Base-by-base conservation (phyloP, 2,888 invertebrate species). In the Anoplius nigerrimus region DNA sequence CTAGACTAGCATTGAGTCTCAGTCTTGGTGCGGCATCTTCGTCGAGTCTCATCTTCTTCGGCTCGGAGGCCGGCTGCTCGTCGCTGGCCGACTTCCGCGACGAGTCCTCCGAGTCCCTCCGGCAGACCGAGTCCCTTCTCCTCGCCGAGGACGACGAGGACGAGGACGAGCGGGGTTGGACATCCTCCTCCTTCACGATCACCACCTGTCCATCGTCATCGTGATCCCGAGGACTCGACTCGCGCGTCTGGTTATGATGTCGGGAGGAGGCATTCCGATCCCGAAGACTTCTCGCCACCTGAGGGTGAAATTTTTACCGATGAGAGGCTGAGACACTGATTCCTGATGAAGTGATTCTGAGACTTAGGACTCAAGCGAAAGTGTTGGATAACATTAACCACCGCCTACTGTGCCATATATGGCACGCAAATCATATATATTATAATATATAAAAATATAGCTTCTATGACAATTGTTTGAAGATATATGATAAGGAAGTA, bases 1-100 rank as follows among this genome's bases (percentile, higher is more conserved):
- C 95, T 76, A 96, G 91, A 87, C 93, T 93, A 70, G 94, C 90
- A 89, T 95, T 95, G 78, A 95, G 91, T 76, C 95, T 92, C 82
- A 95, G 90, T 82, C 94, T 92, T 77, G 95, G 95, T 34, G 87
- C 82, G 68, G 86, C 86, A 8, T 88, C 87, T 53, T 89, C 88
- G 68, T 86, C 87, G 64, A 86, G 85, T 63, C 85, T 82, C 62
- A 83, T 80, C 73, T 85, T 88, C 69, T 88, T 87, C 21, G 84
- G 53, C 64, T 87, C 87, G 21, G 79, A 67, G 18, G 82, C 73
- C 15, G 79, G 73, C 13, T 48, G 48, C 6, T 86, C 87, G 55
- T 84, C 82, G 3, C 62, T 34, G 42, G 70, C 71, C 45, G 82
- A 76, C 18, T 82, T 78, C 60, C 83, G 80, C 56, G 82, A 82